Evolutionary conservation across 1,140 invertebrate species (phyloP).

Genomic region (Physella acuta): DNA sequence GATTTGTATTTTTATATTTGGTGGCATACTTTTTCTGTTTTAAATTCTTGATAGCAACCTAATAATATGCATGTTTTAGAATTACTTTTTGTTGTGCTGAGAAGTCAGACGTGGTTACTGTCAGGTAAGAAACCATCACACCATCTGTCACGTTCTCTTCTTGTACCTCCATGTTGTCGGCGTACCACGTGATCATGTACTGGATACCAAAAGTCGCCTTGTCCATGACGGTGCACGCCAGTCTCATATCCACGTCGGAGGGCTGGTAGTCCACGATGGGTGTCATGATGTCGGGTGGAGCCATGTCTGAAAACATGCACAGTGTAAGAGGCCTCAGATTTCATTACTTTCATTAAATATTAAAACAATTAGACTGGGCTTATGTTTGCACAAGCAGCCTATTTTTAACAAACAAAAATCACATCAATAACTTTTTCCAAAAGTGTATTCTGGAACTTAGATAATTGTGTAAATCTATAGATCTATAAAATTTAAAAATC

Average conservation of each 20-base stretch:
- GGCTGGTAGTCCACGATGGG: conserved; percentile 25
- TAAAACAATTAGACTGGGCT: no score
- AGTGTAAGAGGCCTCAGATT: no score
- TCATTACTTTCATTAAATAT: no score
- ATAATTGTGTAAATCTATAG: no score
- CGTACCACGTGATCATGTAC: conserved; percentile 33
- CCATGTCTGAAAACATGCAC: conserved; percentile 5
- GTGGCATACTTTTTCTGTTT: no score
- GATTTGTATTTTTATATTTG: no score
- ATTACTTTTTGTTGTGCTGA: not conserved
- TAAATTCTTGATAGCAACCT: no score
- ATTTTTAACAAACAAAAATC: no score
- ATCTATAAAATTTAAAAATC: no score
- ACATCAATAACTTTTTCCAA: no score
- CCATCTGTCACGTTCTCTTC: conserved; percentile 5
- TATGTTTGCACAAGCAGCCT: no score
- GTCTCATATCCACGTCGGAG: conserved; percentile 15
- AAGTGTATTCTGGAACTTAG: no score
- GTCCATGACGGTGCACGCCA: conserved; percentile 26
- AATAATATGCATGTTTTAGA: not conserved
- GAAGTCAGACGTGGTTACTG: conserved; percentile 14
- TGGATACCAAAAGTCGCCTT: conserved; percentile 23
- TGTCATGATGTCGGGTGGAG: conserved; percentile 23
- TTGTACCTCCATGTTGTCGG: conserved; percentile 15
- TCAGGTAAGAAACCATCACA: not conserved